phyloP scores from a whole-genome alignment of 2,888 invertebrate genomes.

The Ophion obscuratus region DNA sequence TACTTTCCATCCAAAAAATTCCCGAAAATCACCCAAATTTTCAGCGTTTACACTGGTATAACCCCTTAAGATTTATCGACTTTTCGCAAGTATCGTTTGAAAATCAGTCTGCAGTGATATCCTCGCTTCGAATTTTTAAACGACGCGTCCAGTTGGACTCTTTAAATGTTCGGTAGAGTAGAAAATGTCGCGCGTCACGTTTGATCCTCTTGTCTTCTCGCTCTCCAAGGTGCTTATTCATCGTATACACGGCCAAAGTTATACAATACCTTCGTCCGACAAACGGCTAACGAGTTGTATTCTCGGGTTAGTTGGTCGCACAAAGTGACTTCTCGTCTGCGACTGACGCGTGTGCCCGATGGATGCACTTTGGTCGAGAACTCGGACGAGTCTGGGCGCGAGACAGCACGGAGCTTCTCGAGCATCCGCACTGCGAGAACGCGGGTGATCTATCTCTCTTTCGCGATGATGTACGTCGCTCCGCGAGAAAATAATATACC shows the following conservation, averaged over 20 bases:
- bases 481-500: conserved; percentile 44
- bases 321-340: conserved; percentile 44
- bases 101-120: no score
- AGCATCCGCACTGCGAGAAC: conserved; percentile 19
- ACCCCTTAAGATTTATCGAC: no score
- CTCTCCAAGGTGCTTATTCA: background rate
- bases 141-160: no score
- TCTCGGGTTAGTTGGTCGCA: conserved; percentile 57
- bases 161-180: no score
- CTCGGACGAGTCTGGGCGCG: conserved; percentile 18
- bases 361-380: conserved; percentile 51
- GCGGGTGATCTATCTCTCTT: conserved; percentile 2
- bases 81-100: no score
- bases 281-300: conserved; percentile 54
- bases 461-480: conserved; percentile 51
- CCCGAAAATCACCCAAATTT: no score
- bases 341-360: conserved; percentile 50
- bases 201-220: no score
- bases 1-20: no score
- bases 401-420: conserved; percentile 6
- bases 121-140: no score
- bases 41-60: no score
- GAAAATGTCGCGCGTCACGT: no score
- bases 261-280: conserved; percentile 25
- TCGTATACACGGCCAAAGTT: conserved; percentile 13